These are phyloP conservation scores for Tenualosa thibaudeaui DNA, from an alignment of 2,797 vertebrate genomes.

Conservation along the genomic window DNA sequence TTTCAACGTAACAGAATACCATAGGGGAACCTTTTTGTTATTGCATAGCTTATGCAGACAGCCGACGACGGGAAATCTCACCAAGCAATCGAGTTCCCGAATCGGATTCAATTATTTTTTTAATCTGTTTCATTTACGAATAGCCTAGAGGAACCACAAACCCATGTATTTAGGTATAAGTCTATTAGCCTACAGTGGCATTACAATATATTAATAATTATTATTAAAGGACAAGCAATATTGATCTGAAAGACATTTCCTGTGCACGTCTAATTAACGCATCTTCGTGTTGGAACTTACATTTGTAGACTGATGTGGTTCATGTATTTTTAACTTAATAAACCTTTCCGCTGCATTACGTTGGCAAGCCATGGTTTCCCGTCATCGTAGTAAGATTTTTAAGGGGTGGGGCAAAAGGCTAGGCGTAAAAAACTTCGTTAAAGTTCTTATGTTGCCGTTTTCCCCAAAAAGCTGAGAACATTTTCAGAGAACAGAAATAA, in stretches of 20 bases:
- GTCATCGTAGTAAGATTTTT: constrained; percentile 58
- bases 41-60: not conserved
- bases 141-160: not conserved
- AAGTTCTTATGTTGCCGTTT: constrained; percentile 51
- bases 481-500: not conserved
- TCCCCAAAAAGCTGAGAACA: not conserved
- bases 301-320: not conserved
- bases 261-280: not conserved
- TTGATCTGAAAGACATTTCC: not conserved
- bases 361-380: constrained; percentile 54
- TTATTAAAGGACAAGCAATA: not conserved
- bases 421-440: constrained; percentile 70
- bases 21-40: not conserved
- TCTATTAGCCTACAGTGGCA: no score
- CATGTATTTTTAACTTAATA: not conserved
- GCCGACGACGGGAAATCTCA: not conserved
- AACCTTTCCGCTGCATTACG: constrained; percentile 8
- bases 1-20: not conserved
- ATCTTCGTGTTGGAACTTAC: not conserved
- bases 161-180: not conserved
- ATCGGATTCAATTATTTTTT: not conserved
- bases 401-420: constrained; percentile 73
- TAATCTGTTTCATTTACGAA: not conserved
- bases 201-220: no score
- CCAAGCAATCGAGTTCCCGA: not conserved